Percentiles rank a stretch among this genome's conserved stretches.
These are phyloP conservation scores for Pogona vitticeps DNA, from an alignment of 2,113 vertebrate species.

Conservation along the genomic window DNA sequence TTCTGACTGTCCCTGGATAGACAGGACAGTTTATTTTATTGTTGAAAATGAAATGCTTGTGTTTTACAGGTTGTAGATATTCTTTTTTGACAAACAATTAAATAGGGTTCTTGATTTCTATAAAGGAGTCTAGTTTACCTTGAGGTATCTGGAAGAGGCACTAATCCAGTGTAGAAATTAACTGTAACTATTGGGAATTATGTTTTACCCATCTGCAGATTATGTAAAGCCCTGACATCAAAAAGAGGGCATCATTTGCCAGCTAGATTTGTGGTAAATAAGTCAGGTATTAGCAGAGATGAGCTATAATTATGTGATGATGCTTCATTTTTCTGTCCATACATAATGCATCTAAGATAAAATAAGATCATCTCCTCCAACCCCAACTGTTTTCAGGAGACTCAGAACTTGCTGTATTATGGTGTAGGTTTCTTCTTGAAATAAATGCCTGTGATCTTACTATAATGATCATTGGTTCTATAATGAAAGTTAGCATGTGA, in stretches of 20 bases:
- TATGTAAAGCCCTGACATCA: not conserved
- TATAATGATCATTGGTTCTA: no score
- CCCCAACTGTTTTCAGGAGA: no score
- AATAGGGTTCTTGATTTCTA: not conserved
- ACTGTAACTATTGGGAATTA: no score
- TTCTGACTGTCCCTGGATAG: not conserved
- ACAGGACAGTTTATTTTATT: not conserved
- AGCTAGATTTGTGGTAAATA: not conserved
- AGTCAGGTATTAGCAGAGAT: not conserved
- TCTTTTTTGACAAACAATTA: not conserved
- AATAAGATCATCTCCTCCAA: not conserved
- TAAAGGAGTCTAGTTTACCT: not conserved
- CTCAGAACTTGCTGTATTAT: not conserved
- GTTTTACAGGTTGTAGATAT: not conserved
- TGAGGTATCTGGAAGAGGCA: not conserved
- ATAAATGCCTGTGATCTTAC: not conserved
- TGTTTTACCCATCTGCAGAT: not conserved
- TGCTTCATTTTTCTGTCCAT: not conserved
- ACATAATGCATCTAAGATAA: not conserved
- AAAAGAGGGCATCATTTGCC: not conserved
- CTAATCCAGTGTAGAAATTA: not conserved
- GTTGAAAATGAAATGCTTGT: not conserved
- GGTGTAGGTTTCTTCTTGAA: not conserved
- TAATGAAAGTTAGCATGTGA: no score
- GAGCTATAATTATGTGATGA: not conserved